Conservation (phyloP, 2,888 invertebrate species). For the Cantharis rustica region DNA sequence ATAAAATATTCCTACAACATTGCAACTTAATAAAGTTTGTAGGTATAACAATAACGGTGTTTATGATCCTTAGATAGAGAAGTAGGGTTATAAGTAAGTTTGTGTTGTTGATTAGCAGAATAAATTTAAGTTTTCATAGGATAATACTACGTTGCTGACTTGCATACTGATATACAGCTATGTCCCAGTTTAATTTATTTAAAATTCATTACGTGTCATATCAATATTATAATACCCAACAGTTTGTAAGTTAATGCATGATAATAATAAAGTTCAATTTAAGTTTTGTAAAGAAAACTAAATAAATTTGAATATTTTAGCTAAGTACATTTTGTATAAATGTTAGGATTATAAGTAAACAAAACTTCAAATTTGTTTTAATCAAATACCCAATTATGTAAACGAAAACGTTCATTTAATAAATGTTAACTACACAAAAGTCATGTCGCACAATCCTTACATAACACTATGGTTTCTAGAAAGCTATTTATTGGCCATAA, state of each 20-base stretch:
- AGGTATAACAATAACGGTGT: neutral
- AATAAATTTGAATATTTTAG: neutral
- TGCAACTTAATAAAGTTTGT: neutral
- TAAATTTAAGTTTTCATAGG: slow-evolving; percentile 3
- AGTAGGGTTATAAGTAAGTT: neutral
- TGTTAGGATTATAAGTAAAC: neutral
- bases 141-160: slow-evolving; percentile 1
- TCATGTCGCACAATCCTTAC: neutral
- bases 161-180: slow-evolving; percentile 10
- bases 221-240: slow-evolving; percentile 11
- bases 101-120: slow-evolving; percentile 1
- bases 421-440: neutral
- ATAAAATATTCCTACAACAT: neutral
- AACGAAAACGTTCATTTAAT: neutral
- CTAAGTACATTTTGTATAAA: neutral
- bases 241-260: neutral
- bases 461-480: no score
- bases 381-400: neutral
- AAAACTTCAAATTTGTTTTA: neutral
- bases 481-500: no score
- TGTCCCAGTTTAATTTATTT: slow-evolving; percentile 17
- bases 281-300: neutral
- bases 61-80: neutral
- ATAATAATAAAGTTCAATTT: neutral
- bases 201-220: slow-evolving; percentile 12